Base-by-base conservation (phyloP, 2,797 vertebrate genomes). In the Hapalemur alaotrensis region DNA sequence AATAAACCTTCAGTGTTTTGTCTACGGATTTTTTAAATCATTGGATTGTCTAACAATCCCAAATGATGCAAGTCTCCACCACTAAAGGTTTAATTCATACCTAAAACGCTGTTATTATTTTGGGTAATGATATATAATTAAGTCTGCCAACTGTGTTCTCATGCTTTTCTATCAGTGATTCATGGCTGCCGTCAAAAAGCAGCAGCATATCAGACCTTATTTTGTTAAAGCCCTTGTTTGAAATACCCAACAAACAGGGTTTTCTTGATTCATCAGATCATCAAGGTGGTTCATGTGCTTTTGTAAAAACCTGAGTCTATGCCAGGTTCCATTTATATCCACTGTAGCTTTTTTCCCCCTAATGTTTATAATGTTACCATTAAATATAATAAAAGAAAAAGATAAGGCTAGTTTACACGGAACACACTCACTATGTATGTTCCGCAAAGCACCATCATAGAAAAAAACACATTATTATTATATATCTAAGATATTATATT, bases 121-220 rank as follows among this genome's bases (percentile, higher is more conserved):
- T 92, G 76, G 96, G 89, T 98, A 98, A 98, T 98, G 96, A 97
- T 96, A 98, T 98, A 96, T 98, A 15, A 98, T 98, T 98, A 98
- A 92, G 96, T 97, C 95, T 57, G 70, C 92, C 67, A 90, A 97
- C 93, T 92, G 65, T 93, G 97, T 98, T 98, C 97, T 97, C 97
- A 93, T 97, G 98, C 90, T 98, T 69, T 97, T 98, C 97, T 98
- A 97, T 98, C 98, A 92, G 93, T 97, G 97, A 97, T 96, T 98
- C 98, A 97, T 52, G 95, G 94, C 94, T 10, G 0, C 97, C 98
- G 98, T 97, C 97, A 97, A 97, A 98, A 97, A 95, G 81, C 90
- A 97, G 85, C 25, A 87, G 48, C 93, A 57, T 88, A 98, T 96
- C 92, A 67, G 93, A 92, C 79, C 72, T 86, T 80, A 87, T 97